These are phyloP conservation scores for Hypotaenidia okinawae DNA, from an alignment of 2,797 vertebrate genomes.

Conservation along the genomic window DNA sequence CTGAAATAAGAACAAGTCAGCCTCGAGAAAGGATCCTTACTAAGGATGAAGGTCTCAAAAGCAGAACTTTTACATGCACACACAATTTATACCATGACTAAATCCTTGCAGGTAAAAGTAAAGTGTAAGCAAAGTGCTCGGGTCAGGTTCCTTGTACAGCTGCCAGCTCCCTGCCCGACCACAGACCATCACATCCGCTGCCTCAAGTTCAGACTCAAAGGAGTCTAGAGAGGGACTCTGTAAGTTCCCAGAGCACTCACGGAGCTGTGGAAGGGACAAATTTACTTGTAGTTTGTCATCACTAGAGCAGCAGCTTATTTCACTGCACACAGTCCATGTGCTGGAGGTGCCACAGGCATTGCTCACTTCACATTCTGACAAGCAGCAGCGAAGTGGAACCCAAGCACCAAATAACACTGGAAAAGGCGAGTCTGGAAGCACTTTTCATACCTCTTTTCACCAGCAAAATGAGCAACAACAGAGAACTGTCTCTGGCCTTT, in stretches of 20 bases:
- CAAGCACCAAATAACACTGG: background rate
- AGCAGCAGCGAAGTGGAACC: background rate
- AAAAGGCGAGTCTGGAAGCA: background rate
- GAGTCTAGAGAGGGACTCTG: background rate
- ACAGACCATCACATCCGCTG: background rate
- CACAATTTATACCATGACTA: background rate
- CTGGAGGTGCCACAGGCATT: background rate
- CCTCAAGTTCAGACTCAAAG: background rate
- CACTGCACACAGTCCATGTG: background rate
- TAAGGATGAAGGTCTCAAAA: background rate
- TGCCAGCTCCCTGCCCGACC: background rate
- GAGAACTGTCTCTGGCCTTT: background rate
- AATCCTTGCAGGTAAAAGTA: background rate
- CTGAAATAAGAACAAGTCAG: background rate
- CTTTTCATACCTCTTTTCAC: background rate
- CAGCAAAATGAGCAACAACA: background rate
- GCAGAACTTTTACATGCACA: background rate
- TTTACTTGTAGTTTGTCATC: background rate
- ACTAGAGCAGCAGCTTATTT: slow-evolving; percentile 5
- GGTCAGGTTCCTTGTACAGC: background rate
- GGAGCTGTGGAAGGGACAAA: background rate
- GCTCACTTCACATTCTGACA: background rate
- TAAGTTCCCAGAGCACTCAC: background rate
- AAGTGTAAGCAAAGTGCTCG: background rate
- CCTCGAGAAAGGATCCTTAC: background rate